phyloP scores from a whole-genome alignment of 2,888 invertebrate species.

The Masnerella sp. region DNA sequence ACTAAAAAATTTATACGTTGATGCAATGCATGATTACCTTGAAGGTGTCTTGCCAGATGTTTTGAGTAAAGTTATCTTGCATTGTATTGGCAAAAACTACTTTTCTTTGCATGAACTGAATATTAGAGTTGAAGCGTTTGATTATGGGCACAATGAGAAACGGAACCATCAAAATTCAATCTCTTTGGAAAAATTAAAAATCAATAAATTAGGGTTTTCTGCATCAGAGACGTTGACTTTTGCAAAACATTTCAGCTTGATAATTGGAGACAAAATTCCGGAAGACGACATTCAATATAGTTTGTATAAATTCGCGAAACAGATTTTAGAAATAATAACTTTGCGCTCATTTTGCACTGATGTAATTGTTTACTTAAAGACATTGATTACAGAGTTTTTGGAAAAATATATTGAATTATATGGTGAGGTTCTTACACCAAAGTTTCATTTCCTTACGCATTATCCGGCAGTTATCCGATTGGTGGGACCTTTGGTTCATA shows the following conservation, averaged over 20 bases:
- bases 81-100: constrained; percentile 9
- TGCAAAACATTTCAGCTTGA: constrained; percentile 18
- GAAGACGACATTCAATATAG: constrained; percentile 11
- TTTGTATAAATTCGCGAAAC: constrained; percentile 7
- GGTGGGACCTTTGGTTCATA: constrained; percentile 15
- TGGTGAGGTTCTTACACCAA: constrained; percentile 7
- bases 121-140: background rate
- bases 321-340: constrained; percentile 7
- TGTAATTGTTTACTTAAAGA: constrained; percentile 2
- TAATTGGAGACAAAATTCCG: constrained; percentile 23
- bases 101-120: constrained; percentile 24
- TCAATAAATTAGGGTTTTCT: constrained; percentile 13
- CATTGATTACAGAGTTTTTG: constrained; percentile 10
- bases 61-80: constrained; percentile 22
- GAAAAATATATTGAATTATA: constrained; percentile 22
- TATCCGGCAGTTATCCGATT: constrained; percentile 16
- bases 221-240: constrained; percentile 35
- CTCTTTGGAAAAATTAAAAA: constrained; percentile 16
- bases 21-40: constrained; percentile 26
- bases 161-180: constrained; percentile 23
- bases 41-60: constrained; percentile 25
- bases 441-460: constrained; percentile 12
- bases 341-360: constrained; percentile 14
- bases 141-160: constrained; percentile 18
- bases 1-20: constrained; percentile 10